Conservation (phyloP, 2,797 vertebrate species). For the Oreortyx pictus region DNA sequence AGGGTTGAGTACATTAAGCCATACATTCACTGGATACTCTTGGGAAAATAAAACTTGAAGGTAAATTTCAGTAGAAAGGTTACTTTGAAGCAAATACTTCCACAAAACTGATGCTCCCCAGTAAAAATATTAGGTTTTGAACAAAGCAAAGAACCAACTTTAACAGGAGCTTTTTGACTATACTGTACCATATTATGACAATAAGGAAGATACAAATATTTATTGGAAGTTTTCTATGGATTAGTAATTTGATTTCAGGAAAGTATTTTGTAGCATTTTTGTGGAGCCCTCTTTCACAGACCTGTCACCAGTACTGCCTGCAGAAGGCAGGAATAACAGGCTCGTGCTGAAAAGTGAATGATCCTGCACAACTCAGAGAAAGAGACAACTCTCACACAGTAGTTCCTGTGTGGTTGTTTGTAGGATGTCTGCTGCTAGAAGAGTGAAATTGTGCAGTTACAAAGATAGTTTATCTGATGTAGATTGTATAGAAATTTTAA, state of each 20-base stretch:
- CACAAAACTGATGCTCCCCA: neutral
- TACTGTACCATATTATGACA: neutral
- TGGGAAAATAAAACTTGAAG: neutral
- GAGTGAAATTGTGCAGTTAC: neutral
- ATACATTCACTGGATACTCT: neutral
- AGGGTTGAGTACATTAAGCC: neutral
- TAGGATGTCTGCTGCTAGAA: neutral
- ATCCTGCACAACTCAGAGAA: neutral
- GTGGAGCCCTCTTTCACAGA: neutral
- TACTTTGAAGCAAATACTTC: neutral
- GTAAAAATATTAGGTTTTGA: neutral
- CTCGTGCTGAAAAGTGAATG: neutral
- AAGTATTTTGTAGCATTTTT: neutral
- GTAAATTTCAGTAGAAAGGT: neutral
- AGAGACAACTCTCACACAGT: neutral
- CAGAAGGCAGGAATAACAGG: neutral
- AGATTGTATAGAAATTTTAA: neutral
- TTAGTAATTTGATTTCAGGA: slow-evolving; percentile 46
- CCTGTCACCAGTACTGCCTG: neutral
- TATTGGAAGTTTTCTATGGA: neutral
- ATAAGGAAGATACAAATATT: neutral
- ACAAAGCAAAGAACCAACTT: neutral
- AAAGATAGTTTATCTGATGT: neutral
- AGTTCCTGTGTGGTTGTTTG: rapidly evolving
- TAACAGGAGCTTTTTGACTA: neutral